Base-by-base conservation (phyloP, 2,888 invertebrate species). In the Tineola bisselliella region DNA sequence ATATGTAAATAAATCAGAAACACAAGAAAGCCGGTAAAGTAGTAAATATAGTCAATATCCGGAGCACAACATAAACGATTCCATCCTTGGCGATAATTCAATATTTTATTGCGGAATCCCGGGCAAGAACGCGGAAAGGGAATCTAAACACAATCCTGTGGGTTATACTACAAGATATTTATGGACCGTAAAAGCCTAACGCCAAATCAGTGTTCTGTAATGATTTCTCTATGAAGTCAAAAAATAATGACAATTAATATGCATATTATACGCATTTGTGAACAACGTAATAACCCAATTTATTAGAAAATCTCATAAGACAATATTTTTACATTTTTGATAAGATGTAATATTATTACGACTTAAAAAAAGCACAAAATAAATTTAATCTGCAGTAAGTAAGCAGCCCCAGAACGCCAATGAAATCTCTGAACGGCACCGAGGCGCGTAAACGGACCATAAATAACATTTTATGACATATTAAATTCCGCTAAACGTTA, bases 381-480 rank as follows among this genome's bases (percentile, higher is more conserved):
- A 56, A 56, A 58, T 58, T 58, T 58, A 58, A 58, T 58, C 58
- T 58, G 58, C 13, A 13, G 58, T 13, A 15, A 58, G 58, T 58
- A 58, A 58, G 58, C 58, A 33, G 58, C 33, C 58, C 56, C 58
- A 30, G 65, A 64, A 63, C 62, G 61, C 69, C 71, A 72, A 72
- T 73, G 73, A 77, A 81, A 79, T 77, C 78, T 75, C 65, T 12
- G 63, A 64, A 63, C 68, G 44, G 63, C 70, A 68, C 67, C 69
- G 70, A 71, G 60, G 48, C 44, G 60, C 73, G 70, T 73, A 74
- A 79, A 79, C 74, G 76, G 72, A 68, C 65, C 75, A 82, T 81
- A 82, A 83, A 81, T 81, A 80, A 77, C 75, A 71, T 79, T 81
- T 83, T 81, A 83, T 75, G 81, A 77, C 79, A 77, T 80, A 81